Evolutionary conservation across 2,797 vertebrate genomes (phyloP), one percentile per base, ranked within the genome.

Genomic region (Benthosema pterotum): DNA sequence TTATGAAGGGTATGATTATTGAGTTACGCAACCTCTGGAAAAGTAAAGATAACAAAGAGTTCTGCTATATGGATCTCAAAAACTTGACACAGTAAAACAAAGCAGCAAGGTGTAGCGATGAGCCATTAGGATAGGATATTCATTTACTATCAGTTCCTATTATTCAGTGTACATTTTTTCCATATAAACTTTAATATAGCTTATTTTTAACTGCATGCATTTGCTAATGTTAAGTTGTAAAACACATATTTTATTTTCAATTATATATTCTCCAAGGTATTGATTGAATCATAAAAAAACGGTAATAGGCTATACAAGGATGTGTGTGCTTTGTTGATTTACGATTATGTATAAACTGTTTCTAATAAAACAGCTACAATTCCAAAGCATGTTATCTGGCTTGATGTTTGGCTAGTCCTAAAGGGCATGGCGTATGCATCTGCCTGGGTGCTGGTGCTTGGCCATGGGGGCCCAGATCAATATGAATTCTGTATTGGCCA

Each of bases 331-430:
- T 46, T 46, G 45, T 46, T 85, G 78, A n/a, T n/a, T n/a, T n/a
- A n/a, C n/a, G n/a, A 80, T 69, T 83, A 56, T 57, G 67, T 80
- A 74, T 78, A 83, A 82, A 75, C 12, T 63, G 60, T 87, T 89
- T 87, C 61, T 83, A 83, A 88, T 86, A 86, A 89, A 87, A 83
- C 63, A 79, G 52, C 25, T 25, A 76, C 75, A 25, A 76, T 80
- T 77, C 74, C 47, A 78, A 55, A 74, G 83, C 60, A 80, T 78
- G 43, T 64, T 14, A 61, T 67, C 55, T 7, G 57, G 25, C n/a
- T n/a, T n/a, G n/a, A n/a, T n/a, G n/a, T n/a, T n/a, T n/a, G n/a
- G n/a, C n/a, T n/a, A n/a, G n/a, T n/a, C n/a, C n/a, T n/a, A n/a
- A n/a, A n/a, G n/a, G n/a, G n/a, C n/a, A n/a, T n/a, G n/a, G n/a